These are phyloP conservation scores for Bombyx mandarina DNA, from an alignment of 1,140 invertebrate genomes.

Conservation along the genomic window DNA sequence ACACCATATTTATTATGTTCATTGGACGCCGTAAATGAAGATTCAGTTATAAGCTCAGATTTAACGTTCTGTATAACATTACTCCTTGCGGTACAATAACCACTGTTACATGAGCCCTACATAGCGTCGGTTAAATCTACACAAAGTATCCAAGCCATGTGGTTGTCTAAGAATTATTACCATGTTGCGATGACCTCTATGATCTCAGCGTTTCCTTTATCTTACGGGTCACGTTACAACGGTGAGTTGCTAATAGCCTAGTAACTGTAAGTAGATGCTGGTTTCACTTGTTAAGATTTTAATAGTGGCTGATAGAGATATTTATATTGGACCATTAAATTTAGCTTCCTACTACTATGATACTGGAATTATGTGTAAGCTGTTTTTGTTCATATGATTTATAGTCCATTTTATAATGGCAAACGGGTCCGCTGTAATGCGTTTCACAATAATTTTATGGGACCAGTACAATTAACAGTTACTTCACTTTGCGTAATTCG, in stretches of 20 bases:
- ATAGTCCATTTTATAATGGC: no score
- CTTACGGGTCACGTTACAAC: conserved; percentile 24
- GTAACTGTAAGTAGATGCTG: conserved; percentile 11
- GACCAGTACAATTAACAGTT: no score
- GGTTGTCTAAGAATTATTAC: conserved; percentile 9
- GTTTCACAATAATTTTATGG: no score
- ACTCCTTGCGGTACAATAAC: conserved; percentile 36
- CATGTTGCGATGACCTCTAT: conserved; percentile 15
- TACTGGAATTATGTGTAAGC: no score
- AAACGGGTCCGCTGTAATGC: no score
- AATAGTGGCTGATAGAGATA: conserved; percentile 19
- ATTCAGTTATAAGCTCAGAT: conserved; percentile 41
- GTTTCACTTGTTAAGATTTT: conserved; percentile 31
- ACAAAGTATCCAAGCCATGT: conserved; percentile 1
- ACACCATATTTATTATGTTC: conserved; percentile 1
- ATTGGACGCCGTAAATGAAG: conserved; percentile 26
- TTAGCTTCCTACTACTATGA: neutral
- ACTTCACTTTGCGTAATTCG: no score
- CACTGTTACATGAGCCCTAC: conserved; percentile 28
- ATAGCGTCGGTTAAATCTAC: conserved; percentile 10
- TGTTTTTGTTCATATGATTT: no score
- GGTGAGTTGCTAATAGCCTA: conserved; percentile 14
- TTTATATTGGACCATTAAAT: conserved; percentile 5
- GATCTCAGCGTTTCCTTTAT: conserved; percentile 16
- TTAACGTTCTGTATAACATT: conserved; percentile 40